A percentile compares a stretch with the other conserved stretches of the same genome.
Evolutionary conservation across 2,888 invertebrate genomes (phyloP).

Genomic region (Limenitis arthemis): DNA sequence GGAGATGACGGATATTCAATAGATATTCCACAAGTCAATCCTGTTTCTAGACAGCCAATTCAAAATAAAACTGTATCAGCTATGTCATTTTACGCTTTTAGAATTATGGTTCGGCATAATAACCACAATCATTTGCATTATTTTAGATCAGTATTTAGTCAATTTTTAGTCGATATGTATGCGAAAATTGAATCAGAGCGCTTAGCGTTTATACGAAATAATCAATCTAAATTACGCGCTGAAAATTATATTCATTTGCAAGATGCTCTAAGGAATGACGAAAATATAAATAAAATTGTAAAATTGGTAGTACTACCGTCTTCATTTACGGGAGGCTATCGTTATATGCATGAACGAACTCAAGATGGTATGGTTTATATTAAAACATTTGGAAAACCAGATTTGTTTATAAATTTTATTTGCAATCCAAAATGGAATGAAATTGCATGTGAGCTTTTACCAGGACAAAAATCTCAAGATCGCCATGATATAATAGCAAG

Average conservation of each 20-base stretch:
- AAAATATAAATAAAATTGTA: not conserved
- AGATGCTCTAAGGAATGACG: not conserved
- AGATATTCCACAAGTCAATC: conserved; percentile 25
- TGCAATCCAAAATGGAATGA: conserved; percentile 9
- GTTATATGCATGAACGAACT: conserved; percentile 7
- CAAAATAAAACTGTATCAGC: conserved; percentile 25
- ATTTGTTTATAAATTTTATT: too few species aligned
- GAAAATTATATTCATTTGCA: conserved; percentile 5
- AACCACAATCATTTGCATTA: conserved; percentile 23
- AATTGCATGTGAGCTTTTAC: not conserved
- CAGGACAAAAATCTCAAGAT: conserved; percentile 4
- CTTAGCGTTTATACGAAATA: not conserved
- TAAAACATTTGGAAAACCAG: too few species aligned
- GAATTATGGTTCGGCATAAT: conserved; percentile 20
- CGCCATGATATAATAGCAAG: conserved; percentile 9
- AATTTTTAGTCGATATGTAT: conserved; percentile 25
- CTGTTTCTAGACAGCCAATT: conserved; percentile 14
- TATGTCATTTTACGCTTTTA: conserved; percentile 24
- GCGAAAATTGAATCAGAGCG: conserved; percentile 9
- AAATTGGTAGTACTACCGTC: conserved; percentile 8
- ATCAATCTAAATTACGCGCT: not conserved
- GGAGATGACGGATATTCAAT: conserved; percentile 28
- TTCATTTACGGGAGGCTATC: conserved; percentile 7
- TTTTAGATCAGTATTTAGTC: conserved; percentile 22
- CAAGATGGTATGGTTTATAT: conserved; percentile 14